Conservation (phyloP, 2,797 vertebrate species). For the Acropternis orthonyx region DNA sequence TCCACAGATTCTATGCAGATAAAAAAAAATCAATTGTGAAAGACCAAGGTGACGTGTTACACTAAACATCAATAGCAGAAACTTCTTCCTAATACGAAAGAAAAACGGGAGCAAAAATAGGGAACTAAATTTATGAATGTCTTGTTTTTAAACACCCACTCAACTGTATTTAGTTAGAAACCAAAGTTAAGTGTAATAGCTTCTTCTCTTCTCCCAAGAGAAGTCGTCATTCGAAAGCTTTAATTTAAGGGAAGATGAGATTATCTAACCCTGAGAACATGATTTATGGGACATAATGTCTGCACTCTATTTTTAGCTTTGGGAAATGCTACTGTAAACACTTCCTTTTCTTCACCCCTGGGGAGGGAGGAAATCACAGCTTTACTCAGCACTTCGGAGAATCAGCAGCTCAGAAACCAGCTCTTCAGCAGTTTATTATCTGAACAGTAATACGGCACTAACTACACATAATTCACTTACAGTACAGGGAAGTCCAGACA, state of each 20-base stretch:
- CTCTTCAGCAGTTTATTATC: constrained; percentile 7
- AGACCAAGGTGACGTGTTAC: neutral
- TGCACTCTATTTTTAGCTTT: neutral
- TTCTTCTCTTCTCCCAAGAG: neutral
- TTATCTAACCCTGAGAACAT: neutral
- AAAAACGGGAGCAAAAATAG: neutral
- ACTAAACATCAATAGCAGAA: neutral
- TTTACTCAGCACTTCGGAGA: neutral
- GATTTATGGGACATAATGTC: neutral
- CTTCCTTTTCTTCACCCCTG: neutral
- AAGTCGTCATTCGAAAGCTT: neutral
- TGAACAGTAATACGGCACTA: neutral
- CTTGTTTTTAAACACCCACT: neutral
- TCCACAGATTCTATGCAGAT: neutral
- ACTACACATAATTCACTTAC: neutral
- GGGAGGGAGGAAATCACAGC: neutral
- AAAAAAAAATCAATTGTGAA: neutral
- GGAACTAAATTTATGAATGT: neutral
- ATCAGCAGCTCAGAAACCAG: constrained; percentile 19
- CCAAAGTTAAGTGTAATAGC: neutral
- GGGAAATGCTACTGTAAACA: neutral
- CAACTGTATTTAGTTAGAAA: neutral
- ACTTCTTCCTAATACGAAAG: neutral
- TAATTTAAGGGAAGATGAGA: neutral
- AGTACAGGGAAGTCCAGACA: neutral